phyloP scores from a whole-genome alignment of 1,140 invertebrate genomes.

The Himalopsyche phryganea region DNA sequence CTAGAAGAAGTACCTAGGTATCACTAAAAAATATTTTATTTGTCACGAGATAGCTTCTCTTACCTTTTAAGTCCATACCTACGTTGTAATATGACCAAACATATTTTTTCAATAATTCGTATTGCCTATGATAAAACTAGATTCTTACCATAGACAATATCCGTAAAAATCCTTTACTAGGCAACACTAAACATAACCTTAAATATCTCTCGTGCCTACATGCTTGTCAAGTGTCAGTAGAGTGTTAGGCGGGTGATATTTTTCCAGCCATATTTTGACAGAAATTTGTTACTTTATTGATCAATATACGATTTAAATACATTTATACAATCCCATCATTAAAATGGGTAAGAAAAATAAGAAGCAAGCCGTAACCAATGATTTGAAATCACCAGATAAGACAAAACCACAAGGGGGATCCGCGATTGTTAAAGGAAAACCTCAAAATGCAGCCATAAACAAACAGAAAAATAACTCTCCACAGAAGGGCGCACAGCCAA shows the following conservation, averaged over 20 bases:
- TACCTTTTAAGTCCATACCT: too few species aligned
- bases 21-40: too few species aligned
- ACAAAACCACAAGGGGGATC: conserved; percentile 14
- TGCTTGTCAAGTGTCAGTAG: too few species aligned
- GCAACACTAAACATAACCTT: not conserved
- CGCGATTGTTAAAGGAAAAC: conserved; percentile 8
- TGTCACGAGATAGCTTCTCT: too few species aligned
- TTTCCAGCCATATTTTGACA: not conserved
- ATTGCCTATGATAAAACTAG: too few species aligned
- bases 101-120: not conserved
- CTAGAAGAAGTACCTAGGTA: too few species aligned
- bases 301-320: too few species aligned
- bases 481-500: conserved; percentile 1
- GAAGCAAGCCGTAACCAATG: conserved; percentile 9
- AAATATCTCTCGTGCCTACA: not conserved
- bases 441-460: not conserved
- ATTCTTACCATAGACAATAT: too few species aligned
- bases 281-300: not conserved
- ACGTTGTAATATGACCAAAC: not conserved
- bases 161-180: too few species aligned
- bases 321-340: too few species aligned
- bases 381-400: conserved; percentile 6
- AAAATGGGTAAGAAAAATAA: conserved; percentile 30
- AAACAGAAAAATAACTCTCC: conserved; percentile 8
- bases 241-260: too few species aligned